These are phyloP conservation scores for Neoscelio sp. DNA, from an alignment of 2,888 invertebrate species.

Conservation along the genomic window DNA sequence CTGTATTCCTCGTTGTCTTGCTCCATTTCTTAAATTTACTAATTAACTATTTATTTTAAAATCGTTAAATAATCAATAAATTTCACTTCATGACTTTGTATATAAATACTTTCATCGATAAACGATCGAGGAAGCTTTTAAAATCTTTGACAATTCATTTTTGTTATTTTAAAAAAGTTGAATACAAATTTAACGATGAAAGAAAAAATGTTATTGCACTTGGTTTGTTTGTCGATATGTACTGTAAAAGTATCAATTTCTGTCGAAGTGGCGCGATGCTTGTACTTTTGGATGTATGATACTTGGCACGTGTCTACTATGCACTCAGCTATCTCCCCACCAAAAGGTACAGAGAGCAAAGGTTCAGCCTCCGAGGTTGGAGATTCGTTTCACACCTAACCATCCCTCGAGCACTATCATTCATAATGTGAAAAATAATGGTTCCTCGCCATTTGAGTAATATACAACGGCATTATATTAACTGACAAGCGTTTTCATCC, in stretches of 20 bases:
- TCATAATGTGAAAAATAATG: conserved; percentile 70
- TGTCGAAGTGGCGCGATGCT: conserved; percentile 23
- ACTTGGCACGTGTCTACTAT: conserved; percentile 61
- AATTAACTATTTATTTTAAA: neutral
- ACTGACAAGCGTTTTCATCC: conserved; percentile 66
- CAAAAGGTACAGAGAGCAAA: conserved; percentile 43
- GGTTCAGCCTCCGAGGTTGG: conserved; percentile 65
- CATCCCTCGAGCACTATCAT: conserved; percentile 68
- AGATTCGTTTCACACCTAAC: conserved; percentile 65
- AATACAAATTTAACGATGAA: too few species aligned
- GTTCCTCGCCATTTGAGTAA: conserved; percentile 67
- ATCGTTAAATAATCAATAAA: too few species aligned
- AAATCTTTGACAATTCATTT: too few species aligned
- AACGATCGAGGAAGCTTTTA: too few species aligned
- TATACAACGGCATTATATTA: conserved; percentile 61
- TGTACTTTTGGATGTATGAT: conserved; percentile 56
- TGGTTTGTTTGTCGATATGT: neutral
- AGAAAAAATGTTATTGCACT: neutral
- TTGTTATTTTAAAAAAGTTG: too few species aligned
- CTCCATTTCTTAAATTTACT: conserved; percentile 13
- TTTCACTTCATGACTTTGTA: too few species aligned
- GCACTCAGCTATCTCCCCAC: conserved; percentile 59
- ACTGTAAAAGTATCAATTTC: neutral
- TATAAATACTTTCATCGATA: too few species aligned
- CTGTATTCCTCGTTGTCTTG: conserved; percentile 1